Base-by-base conservation (phyloP, 2,888 invertebrate species). In the Erebia ligea region DNA sequence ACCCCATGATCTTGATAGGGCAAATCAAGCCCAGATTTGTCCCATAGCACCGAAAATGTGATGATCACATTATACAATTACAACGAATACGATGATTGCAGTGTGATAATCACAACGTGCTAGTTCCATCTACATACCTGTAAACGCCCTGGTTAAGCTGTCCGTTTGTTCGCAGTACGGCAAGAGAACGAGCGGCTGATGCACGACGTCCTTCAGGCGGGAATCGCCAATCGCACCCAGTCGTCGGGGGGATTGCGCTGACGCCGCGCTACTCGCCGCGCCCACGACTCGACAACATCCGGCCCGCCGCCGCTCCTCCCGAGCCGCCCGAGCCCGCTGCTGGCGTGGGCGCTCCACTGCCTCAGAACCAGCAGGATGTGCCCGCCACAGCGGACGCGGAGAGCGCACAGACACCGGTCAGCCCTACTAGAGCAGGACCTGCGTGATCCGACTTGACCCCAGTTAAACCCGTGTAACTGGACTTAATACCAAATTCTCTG, bases 111-210 rank as follows among this genome's bases (percentile, higher is more conserved):
- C 45, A 45, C 11, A 45, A 13, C 13, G 45, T 11, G 45, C 13
- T 13, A 45, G 45, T 10, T 45, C 45, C 45, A 11, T 13, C 3
- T 10, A 19, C 54, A 17, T 17, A 54, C 54, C 17, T 42, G 17
- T 45, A 45, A 66, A 71, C 70, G 75, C 68, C 75, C 84, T 83
- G 87, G 83, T 91, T 88, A 89, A 91, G 89, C 87, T 78, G 74
- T 75, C 72, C 84, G 76, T 81, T 93, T 91, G 92, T 91, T 94
- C 95, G 79, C 95, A 97, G 97, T 97, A 88, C 96, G 97, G 81
- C 96, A 96, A 93, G 97, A 97, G 94, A 97, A 97, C 94, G 97
- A 97, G 94, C 96, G 97, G 90, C 94, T 97, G 91, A 95, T 97
- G 94, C 95, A 94, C 88, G 97, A 97, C 91, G 96, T 96, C 81